phyloP scores from a whole-genome alignment of 2,888 invertebrate genomes.

The Blastobasis lacticolella region DNA sequence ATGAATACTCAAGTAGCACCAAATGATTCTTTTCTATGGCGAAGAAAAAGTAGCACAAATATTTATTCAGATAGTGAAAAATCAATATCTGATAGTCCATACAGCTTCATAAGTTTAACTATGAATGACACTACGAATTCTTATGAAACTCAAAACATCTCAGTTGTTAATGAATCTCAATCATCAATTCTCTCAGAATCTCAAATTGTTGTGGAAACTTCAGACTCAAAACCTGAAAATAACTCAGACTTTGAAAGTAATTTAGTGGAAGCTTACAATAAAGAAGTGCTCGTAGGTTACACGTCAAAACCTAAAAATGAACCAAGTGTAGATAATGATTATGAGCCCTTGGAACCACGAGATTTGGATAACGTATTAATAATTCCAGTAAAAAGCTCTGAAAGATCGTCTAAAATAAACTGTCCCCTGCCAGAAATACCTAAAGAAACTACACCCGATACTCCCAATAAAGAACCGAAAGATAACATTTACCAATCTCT shows the following conservation, averaged over 20 bases:
- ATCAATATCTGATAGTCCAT: conserved; percentile 43
- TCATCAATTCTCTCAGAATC: conserved; percentile 5
- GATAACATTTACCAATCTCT: conserved; percentile 65
- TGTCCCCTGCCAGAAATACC: conserved; percentile 70
- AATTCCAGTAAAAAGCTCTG: conserved; percentile 46
- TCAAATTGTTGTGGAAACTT: conserved; percentile 4
- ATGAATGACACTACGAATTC: conserved; percentile 35
- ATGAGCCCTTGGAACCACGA: conserved; percentile 60
- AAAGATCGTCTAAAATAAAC: conserved; percentile 55
- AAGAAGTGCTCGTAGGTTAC: conserved; percentile 52
- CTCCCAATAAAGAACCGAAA: conserved; percentile 22
- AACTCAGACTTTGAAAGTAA: conserved; percentile 61
- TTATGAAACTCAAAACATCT: conserved; percentile 27
- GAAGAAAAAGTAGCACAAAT: conserved; percentile 60
- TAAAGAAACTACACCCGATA: conserved; percentile 27
- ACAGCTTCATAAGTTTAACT: conserved; percentile 45
- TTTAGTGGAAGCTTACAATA: conserved; percentile 61
- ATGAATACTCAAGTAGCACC: conserved; percentile 65
- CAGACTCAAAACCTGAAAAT: conserved; percentile 24
- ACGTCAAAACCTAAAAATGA: conserved; percentile 43
- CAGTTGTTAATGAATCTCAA: conserved; percentile 35
- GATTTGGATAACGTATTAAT: conserved; percentile 44
- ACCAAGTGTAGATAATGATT: conserved; percentile 51
- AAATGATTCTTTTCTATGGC: conserved; percentile 80
- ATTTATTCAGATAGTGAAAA: conserved; percentile 57